Evolutionary conservation across 2,113 vertebrate species (phyloP), one percentile per base, ranked within the genome.

Genomic region (Vulpes ferrilata): DNA sequence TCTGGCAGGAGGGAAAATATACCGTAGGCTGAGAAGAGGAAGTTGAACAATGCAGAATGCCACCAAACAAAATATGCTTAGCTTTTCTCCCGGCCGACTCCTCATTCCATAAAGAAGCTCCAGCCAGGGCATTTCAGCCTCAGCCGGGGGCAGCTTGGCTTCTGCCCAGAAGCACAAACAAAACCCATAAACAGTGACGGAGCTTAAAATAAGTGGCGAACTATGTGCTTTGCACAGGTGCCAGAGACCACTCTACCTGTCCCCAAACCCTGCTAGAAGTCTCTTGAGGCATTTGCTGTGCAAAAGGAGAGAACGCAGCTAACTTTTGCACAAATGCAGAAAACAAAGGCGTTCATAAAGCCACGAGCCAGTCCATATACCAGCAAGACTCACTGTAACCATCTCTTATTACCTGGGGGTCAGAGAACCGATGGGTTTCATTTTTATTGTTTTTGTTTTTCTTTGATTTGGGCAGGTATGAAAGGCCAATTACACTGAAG

Each of bases 41-140:
- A 96, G 97, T 10, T 51, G 91, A 98, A 97, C 90, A 71, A 91
- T 93, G 84, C 48, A 93, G 73, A 96, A 95, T 71, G 60, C 78
- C 93, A 95, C 67, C 95, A 57, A 90, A 15, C 51, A 79, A 95
- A 95, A 90, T 35, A 97, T 98, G 98, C 93, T 98, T 97, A 95
- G 97, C 88, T 97, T 98, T 98, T 97, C 98, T 96, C 93, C 96
- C 83, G 97, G 57, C 76, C 9, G 11, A 85, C 89, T 87, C 62
- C 73, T 97, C 48, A 69, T 82, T 62, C 35, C 43, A 35, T 23
- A 43, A 73, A 35, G 43, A 69, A 93, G 30, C 67, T 73, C 87
- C 35, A 53, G 82, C 76, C 90, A 81, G 95, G 83, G 96, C 8
- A 48, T 57, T 55, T 95, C 67, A 92, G 32, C 64, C 43, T 85